Percentiles rank a stretch among this genome's conserved stretches.
Conservation (phyloP, 1,140 invertebrate genomes). For the Rhynchophorus ferrugineus region DNA sequence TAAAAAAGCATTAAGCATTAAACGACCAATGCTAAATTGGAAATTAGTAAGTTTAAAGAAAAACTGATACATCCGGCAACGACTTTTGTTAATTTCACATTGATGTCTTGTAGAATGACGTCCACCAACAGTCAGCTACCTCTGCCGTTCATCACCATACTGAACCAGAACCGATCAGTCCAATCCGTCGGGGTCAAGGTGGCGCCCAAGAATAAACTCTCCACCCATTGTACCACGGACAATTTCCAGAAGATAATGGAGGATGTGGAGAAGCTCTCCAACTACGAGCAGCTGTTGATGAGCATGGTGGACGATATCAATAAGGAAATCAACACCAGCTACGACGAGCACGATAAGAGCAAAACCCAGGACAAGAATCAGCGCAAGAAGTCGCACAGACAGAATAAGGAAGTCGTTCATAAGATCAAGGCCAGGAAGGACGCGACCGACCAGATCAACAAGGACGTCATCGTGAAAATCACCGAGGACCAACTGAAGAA, state of each 20-base stretch:
- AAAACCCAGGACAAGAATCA: not conserved
- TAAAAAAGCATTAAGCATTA: too few species aligned
- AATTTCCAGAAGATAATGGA: slow-evolving; percentile 14
- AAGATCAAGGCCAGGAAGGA: too few species aligned
- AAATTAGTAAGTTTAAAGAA: too few species aligned
- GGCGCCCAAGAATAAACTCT: not conserved
- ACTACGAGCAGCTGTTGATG: slow-evolving; percentile 9
- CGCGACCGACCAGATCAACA: too few species aligned
- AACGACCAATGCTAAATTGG: too few species aligned
- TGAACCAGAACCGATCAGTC: slow-evolving; percentile 3
- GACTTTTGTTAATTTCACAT: too few species aligned
- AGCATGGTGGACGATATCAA: slow-evolving; percentile 12
- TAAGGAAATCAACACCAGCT: slow-evolving; percentile 9
- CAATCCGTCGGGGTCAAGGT: not conserved
- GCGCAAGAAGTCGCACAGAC: not conserved
- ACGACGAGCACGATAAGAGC: slow-evolving; percentile 6
- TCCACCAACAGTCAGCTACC: too few species aligned
- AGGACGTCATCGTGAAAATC: too few species aligned
- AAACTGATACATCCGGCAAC: too few species aligned
- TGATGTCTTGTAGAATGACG: too few species aligned
- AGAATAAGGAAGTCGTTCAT: too few species aligned
- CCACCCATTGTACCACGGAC: slow-evolving; percentile 5
- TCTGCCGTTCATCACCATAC: slow-evolving; percentile 9
- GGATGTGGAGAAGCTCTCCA: slow-evolving; percentile 10
- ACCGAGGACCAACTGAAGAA: not conserved